Percentiles rank a stretch among this genome's conserved stretches.
Evolutionary conservation across 2,113 vertebrate species (phyloP).

Genomic region (Catagonus wagneri): DNA sequence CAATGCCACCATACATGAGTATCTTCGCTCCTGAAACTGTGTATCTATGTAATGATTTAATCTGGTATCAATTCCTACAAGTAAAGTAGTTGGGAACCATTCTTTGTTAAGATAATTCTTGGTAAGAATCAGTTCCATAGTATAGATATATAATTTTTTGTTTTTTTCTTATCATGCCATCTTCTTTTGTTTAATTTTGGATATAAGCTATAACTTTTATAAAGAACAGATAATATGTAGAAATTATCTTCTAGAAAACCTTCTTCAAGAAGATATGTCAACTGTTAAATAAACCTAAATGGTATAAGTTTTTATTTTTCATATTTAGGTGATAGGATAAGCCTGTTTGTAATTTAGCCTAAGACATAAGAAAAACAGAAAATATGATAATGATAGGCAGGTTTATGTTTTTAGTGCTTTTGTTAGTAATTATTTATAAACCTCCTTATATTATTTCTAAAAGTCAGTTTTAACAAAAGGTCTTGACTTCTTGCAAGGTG

Average conservation of each 20-base stretch:
- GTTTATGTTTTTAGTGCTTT: constrained; percentile 25
- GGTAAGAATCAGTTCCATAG: background rate
- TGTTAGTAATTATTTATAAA: constrained; percentile 61
- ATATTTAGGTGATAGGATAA: background rate
- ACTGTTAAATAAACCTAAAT: background rate
- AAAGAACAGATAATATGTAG: background rate
- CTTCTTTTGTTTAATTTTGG: background rate
- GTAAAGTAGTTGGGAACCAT: background rate
- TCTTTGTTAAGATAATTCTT: constrained; percentile 24
- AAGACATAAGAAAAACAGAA: constrained; percentile 22
- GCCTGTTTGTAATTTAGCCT: constrained; percentile 8
- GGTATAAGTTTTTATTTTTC: background rate
- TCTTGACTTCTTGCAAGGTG: constrained; percentile 41
- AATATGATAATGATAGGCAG: constrained; percentile 21
- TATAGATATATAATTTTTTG: background rate
- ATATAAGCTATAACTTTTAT: background rate
- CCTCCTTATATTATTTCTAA: background rate
- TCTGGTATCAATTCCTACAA: background rate
- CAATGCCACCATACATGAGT: background rate
- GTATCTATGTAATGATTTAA: background rate
- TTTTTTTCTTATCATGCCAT: constrained; percentile 11
- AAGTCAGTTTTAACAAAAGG: constrained; percentile 40
- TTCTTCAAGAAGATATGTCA: background rate
- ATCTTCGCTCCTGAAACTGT: background rate
- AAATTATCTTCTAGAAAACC: background rate